These are phyloP conservation scores for Sitodiplosis mosellana DNA, from an alignment of 1,140 invertebrate genomes.

Conservation along the genomic window DNA sequence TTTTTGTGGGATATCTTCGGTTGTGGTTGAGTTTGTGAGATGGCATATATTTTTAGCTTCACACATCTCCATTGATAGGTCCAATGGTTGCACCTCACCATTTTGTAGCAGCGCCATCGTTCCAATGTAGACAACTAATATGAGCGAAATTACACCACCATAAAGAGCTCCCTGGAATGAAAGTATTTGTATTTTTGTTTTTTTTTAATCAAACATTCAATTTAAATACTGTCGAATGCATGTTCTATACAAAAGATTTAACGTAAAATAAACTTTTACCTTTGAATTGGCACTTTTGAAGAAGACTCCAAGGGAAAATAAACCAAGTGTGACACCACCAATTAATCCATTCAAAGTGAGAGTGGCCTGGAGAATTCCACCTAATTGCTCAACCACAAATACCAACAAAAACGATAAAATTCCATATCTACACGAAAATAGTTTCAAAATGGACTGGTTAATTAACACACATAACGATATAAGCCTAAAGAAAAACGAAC, in stretches of 20 bases:
- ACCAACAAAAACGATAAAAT: conserved; percentile 36
- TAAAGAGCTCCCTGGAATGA: conserved; percentile 31
- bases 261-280: neutral
- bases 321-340: conserved; percentile 63
- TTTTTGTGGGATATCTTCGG: conserved; percentile 6
- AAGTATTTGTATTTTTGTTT: too few relatives aligned
- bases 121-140: conserved; percentile 28
- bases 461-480: neutral
- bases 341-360: conserved; percentile 76
- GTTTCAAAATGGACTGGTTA: conserved; percentile 11
- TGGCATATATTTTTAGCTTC: conserved; percentile 7
- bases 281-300: conserved; percentile 56
- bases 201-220: too few relatives aligned
- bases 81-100: conserved; percentile 23
- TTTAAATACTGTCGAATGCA: too few relatives aligned
- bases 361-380: conserved; percentile 65
- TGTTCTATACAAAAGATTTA: neutral
- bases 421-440: conserved; percentile 27
- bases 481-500: too few relatives aligned
- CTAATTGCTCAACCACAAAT: conserved; percentile 61
- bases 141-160: conserved; percentile 27
- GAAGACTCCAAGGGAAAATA: conserved; percentile 78
- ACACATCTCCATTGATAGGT: conserved; percentile 25
- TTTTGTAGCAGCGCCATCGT: conserved; percentile 28
- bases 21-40: conserved; percentile 4